phyloP scores from a whole-genome alignment of 1,140 invertebrate genomes.

The Drosophila bocqueti region DNA sequence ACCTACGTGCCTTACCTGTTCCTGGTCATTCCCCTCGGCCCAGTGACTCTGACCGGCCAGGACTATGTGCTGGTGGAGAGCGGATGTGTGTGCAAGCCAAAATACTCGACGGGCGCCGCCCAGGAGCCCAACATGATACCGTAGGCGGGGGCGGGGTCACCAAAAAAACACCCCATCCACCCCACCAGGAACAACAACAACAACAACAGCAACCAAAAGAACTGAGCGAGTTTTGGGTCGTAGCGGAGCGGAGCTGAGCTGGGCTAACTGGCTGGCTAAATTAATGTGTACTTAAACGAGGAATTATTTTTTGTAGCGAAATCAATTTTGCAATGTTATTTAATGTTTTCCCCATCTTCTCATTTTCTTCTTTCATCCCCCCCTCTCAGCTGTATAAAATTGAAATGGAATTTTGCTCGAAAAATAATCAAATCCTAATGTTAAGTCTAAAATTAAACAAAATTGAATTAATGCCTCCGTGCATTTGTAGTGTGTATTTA shows the following conservation, averaged over 20 bases:
- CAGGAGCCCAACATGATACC: slow-evolving; percentile 86
- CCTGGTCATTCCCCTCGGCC: slow-evolving; percentile 94
- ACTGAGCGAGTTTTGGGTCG: slow-evolving; percentile 74
- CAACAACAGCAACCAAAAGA: slow-evolving; percentile 77
- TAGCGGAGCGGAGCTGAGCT: slow-evolving; percentile 48
- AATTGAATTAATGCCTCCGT: slow-evolving; percentile 54
- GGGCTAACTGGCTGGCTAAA: slow-evolving; percentile 53
- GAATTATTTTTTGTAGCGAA: slow-evolving; percentile 83
- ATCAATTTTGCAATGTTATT: slow-evolving; percentile 80
- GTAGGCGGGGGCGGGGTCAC: slow-evolving; percentile 50
- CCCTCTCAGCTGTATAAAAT: slow-evolving; percentile 63
- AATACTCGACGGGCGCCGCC: slow-evolving; percentile 87
- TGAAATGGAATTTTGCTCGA: slow-evolving; percentile 76
- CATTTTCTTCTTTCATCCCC: slow-evolving; percentile 20
- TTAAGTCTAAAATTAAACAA: slow-evolving; percentile 70
- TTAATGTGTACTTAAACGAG: slow-evolving; percentile 61
- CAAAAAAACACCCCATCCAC: slow-evolving; percentile 9
- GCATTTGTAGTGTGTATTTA: slow-evolving; percentile 70
- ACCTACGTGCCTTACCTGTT: slow-evolving; percentile 96
- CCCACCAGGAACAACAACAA: slow-evolving; percentile 40
- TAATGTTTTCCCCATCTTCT: slow-evolving; percentile 58
- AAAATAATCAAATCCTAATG: slow-evolving; percentile 71
- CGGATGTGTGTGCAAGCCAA: slow-evolving; percentile 95
- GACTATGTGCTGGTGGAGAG: slow-evolving; percentile 97
- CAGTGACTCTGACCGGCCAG: slow-evolving; percentile 95